phyloP scores from a whole-genome alignment of 2,797 vertebrate species.

The Silurus lanzhouensis region DNA sequence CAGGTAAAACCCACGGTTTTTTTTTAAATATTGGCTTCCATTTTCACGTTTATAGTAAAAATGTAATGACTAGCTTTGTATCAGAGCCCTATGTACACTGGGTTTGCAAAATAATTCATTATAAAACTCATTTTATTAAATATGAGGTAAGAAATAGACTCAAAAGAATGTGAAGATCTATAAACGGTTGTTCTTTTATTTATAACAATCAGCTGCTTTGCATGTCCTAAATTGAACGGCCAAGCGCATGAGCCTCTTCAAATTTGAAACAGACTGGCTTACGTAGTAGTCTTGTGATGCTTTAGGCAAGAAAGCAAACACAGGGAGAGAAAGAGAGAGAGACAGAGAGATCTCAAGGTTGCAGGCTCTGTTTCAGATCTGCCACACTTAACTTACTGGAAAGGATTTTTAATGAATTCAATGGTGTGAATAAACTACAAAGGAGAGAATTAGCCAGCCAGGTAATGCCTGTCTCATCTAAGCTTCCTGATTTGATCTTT shows the following conservation, averaged over 20 bases:
- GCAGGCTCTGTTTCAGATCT: conserved; percentile 59
- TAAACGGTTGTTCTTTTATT: conserved; percentile 71
- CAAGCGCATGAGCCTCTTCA: conserved; percentile 59
- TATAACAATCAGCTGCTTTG: conserved; percentile 72
- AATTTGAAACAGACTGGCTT: conserved; percentile 75
- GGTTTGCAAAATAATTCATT: conserved; percentile 41
- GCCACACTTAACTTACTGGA: conserved; percentile 52
- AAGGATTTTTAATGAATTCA: conserved; percentile 59
- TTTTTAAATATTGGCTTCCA: conserved; percentile 53
- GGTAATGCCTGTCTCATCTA: conserved; percentile 47
- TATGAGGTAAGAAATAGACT: conserved; percentile 35
- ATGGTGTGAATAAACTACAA: conserved; percentile 50
- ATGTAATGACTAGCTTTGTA: conserved; percentile 49
- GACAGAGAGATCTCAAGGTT: conserved; percentile 46
- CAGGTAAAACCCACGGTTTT: conserved; percentile 49
- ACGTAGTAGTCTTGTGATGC: conserved; percentile 50
- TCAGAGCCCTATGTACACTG: conserved; percentile 37
- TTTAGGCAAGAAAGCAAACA: conserved; percentile 55
- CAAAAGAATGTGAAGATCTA: conserved; percentile 51
- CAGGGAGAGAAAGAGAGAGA: neutral
- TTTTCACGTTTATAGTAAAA: conserved; percentile 54
- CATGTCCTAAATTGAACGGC: conserved; percentile 61
- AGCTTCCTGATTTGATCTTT: conserved; percentile 47
- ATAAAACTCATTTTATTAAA: conserved; percentile 53
- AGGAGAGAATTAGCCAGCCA: conserved; percentile 46